Evolutionary conservation across 2,888 invertebrate genomes (phyloP), one percentile per base, ranked within the genome.

Genomic region (Lepidochrysops patricia): DNA sequence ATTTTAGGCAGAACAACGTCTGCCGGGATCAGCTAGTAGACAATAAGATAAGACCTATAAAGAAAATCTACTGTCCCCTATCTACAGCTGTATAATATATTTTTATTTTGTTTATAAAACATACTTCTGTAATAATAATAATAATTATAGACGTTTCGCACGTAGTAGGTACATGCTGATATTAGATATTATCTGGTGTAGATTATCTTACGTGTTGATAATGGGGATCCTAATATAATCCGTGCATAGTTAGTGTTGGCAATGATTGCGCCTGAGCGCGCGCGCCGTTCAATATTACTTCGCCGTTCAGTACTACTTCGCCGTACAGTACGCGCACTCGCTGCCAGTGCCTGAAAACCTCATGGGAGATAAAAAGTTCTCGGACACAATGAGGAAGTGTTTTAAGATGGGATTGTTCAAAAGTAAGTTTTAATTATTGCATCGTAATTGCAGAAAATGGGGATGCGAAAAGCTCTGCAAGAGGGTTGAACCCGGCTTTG

Each of bases 341-440:
- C 27, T 15, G 5, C 6, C 9, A n/a, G 27, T 29, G 52, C 27
- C 54, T 32, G 54, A 54, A 54, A 54, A 26, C 9, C 19, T 12
- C 9, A 68, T 84, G 83, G 83, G 79, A 68, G 79, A 75, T 63
- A 82, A 74, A 75, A 68, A 72, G 59, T 72, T 84, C 67, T 72
- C 83, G 59, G 76, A 80, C 75, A 82, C 78, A 66, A 84, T 89
- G 86, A 75, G 86, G 77, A 88, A 86, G 80, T 87, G 83, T 70
- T 88, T 89, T 75, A 89, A 89, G 74, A 87, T 87, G 85, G 85
- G 88, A 62, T 77, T 89, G 60, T 87, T 87, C 57, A 88, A 86
- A 72, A 85, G 89, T 89, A 72, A 88, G 88, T 27, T 57, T 15
- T 35, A 57, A 9, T 35, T 12, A 12, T 4, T 34, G 2, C 25